Percentiles rank a stretch among this genome's conserved stretches.
Conservation (phyloP, 1,140 invertebrate species). For the Polypedilum vanderplanki region DNA sequence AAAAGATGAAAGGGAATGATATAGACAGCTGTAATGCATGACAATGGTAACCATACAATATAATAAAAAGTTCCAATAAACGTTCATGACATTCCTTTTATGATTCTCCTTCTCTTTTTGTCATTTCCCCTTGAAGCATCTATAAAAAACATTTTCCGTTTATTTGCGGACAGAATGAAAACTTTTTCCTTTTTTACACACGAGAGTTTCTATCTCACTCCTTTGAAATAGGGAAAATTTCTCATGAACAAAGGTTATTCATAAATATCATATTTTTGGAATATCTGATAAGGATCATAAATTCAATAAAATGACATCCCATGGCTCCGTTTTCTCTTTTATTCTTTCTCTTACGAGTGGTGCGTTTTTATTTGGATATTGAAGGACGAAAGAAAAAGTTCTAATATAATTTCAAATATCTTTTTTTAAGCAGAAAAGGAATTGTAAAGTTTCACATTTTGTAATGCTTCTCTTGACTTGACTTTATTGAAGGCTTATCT, state of each 20-base stretch:
- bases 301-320: slow-evolving; percentile 27
- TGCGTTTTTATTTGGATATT: background rate
- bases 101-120: background rate
- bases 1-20: too few species aligned
- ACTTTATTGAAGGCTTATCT: too few species aligned
- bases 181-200: too few species aligned
- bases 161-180: background rate
- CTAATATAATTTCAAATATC: too few species aligned
- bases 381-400: background rate
- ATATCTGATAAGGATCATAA: slow-evolving; percentile 25
- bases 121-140: too few species aligned
- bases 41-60: too few species aligned
- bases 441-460: too few species aligned
- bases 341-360: background rate
- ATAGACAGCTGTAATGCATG: too few species aligned
- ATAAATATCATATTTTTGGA: slow-evolving; percentile 13
- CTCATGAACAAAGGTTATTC: slow-evolving; percentile 10
- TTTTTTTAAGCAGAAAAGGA: too few species aligned
- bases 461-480: too few species aligned
- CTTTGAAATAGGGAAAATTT: background rate
- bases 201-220: too few species aligned
- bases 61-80: background rate
- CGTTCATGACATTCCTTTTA: slow-evolving; percentile 8
- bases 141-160: background rate
- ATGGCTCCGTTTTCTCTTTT: background rate